Evolutionary conservation across 2,113 vertebrate genomes (phyloP), one percentile per base, ranked within the genome.

Genomic region (Pelecanoides urinatrix): DNA sequence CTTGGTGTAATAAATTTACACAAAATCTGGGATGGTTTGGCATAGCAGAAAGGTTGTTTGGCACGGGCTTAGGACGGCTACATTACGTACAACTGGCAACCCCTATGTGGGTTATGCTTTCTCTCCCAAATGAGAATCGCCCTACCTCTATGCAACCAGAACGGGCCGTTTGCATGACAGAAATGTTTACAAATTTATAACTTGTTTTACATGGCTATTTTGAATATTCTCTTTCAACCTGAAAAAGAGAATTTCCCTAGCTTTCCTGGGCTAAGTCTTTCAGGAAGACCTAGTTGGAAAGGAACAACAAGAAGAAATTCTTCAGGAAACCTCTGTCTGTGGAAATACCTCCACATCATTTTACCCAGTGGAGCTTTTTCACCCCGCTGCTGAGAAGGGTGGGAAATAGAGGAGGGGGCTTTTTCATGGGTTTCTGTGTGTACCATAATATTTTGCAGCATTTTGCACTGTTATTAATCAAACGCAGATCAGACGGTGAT

Each of bases 1-100:
- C 94, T 95, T 97, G 91, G 94, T 95, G 91, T 92, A 97, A 97
- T 96, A 92, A 96, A 97, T 96, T 95, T 97, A 96, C 94, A 96
- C 97, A 96, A 96, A 97, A 97, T 95, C 96, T 94, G 96, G 87
- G 91, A 92, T 96, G 94, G 74, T 97, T 96, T 97, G 96, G 96
- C 94, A 93, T 94, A 95, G 93, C 94, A 85, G 94, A 93, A 95
- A 97, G 91, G 95, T 97, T 96, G 92, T 61, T 96, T 97, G 95
- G 96, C 95, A 95, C 0, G 1, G 49, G 70, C 45, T 92, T 78
- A 61, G 77, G 95, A 91, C 0, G 5, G 92, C 91, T 89, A 95
- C 50, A 16, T 95, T 85, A 72, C 70, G 5, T 91, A 85, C 71
- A 59, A 96, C 76, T 92, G 94, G 88, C 86, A 95, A 72, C 76